Evolutionary conservation across 2,113 vertebrate species (phyloP).

Genomic region (Terrapene triunguis): DNA sequence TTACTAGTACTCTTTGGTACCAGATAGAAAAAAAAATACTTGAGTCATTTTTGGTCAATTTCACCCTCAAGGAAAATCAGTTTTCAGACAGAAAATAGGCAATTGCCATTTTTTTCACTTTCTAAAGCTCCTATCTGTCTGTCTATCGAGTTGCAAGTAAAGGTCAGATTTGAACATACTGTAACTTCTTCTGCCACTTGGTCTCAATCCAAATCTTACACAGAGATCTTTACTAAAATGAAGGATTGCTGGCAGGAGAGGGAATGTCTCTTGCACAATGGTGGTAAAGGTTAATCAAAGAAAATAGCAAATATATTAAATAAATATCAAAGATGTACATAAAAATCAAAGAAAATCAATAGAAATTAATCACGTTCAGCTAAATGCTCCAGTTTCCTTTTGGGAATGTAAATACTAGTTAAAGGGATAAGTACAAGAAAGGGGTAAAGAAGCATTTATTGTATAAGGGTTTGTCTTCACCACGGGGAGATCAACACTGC

Average conservation of each 20-base stretch:
- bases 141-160: not conserved
- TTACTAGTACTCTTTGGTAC: fast-evolving
- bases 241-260: not conserved
- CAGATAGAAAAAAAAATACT: not conserved
- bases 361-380: not conserved
- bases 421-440: not conserved
- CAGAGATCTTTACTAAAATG: not conserved
- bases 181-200: not conserved
- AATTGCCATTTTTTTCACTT: not conserved
- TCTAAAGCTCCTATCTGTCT: not conserved
- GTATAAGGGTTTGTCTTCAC: too few species aligned
- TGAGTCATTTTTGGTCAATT: not conserved
- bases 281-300: not conserved
- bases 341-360: not conserved
- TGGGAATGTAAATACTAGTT: not conserved
- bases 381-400: not conserved
- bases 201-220: not conserved
- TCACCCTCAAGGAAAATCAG: not conserved
- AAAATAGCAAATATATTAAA: not conserved
- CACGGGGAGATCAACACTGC: too few species aligned
- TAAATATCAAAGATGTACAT: not conserved
- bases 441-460: not conserved
- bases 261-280: not conserved
- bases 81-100: not conserved
- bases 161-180: not conserved